Conservation (phyloP, 2,113 vertebrate genomes). For the Amazona guildingii region DNA sequence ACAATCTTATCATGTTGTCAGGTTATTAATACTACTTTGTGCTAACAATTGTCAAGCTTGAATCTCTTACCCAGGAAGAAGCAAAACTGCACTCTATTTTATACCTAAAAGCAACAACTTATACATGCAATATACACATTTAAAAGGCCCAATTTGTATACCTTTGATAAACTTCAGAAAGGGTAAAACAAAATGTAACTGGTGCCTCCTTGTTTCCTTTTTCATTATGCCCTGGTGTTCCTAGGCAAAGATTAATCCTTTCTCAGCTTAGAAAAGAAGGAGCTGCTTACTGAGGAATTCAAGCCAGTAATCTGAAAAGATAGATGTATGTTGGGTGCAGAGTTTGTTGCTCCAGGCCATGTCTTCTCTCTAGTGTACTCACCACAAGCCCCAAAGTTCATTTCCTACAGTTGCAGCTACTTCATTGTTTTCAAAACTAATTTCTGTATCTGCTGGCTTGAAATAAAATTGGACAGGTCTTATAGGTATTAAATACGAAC, state of each 20-base stretch:
- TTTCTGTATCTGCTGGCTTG: neutral
- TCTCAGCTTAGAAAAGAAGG: neutral
- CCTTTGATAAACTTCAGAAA: neutral
- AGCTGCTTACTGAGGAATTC: neutral
- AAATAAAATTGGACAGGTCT: neutral
- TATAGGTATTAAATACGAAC: neutral
- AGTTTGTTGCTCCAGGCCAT: neutral
- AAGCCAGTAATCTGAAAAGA: neutral
- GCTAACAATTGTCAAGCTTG: neutral
- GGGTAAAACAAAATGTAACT: neutral
- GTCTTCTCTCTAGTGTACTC: neutral
- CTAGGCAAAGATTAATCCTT: neutral
- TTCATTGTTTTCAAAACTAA: neutral
- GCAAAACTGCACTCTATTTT: neutral
- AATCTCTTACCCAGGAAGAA: neutral
- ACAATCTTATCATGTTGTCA: neutral
- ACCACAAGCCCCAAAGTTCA: neutral
- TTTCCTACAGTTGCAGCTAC: neutral
- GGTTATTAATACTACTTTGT: neutral
- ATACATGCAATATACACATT: neutral
- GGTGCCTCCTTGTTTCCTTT: neutral
- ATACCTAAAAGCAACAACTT: neutral
- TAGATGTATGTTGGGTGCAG: neutral
- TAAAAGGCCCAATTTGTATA: neutral
- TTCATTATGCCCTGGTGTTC: neutral